A percentile compares a stretch with the other conserved stretches of the same genome.
These are phyloP conservation scores for Triplophysa siluroides DNA, from an alignment of 2,113 vertebrate species.

Conservation along the genomic window DNA sequence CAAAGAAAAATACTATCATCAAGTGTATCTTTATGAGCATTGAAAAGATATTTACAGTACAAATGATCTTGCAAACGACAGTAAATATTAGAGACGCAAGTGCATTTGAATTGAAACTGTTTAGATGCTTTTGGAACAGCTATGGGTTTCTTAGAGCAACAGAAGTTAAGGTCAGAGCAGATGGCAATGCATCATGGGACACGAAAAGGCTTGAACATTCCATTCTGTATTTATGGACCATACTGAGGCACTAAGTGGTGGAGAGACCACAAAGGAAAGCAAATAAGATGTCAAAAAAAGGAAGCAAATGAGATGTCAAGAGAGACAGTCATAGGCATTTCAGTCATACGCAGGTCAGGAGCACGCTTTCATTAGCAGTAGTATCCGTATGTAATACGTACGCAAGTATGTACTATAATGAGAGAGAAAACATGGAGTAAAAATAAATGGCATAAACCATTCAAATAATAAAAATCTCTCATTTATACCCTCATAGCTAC, in stretches of 20 bases:
- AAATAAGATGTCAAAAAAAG: background rate
- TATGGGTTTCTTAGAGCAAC: background rate
- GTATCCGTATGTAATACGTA: no score
- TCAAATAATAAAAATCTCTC: background rate
- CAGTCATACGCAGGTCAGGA: no score
- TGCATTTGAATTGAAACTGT: conserved; percentile 10
- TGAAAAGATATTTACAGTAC: no score
- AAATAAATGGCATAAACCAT: background rate
- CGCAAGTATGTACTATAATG: background rate
- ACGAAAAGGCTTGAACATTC: background rate
- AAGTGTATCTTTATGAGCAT: no score
- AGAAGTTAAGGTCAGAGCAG: background rate
- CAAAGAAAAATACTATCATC: no score
- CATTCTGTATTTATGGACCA: background rate
- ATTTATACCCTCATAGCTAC: conserved; percentile 11
- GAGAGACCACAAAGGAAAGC: background rate
- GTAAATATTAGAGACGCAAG: background rate
- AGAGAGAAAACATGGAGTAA: background rate
- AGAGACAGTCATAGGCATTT: background rate
- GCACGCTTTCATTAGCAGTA: no score
- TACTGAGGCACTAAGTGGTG: background rate
- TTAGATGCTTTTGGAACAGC: background rate
- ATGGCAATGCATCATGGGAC: background rate
- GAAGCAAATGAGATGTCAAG: background rate
- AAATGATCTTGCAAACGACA: background rate